Conservation (phyloP, 2,888 invertebrate species). For the Andrena chrysosceles region DNA sequence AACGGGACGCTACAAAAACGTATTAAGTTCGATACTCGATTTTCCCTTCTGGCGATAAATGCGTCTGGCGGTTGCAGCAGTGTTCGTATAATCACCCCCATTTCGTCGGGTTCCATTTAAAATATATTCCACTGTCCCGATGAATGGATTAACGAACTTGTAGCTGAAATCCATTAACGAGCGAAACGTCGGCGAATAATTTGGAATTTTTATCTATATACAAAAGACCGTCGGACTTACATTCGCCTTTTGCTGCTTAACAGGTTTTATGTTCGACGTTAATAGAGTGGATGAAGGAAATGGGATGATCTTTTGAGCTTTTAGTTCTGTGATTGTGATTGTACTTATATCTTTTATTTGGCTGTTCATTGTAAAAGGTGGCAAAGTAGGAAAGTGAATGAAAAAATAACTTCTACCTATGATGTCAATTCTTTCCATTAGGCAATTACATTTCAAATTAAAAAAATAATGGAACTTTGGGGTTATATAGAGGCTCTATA, state of each 20-base stretch:
- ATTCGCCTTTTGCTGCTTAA: not conserved
- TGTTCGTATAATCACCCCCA: slow-evolving; percentile 3
- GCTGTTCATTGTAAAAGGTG: no score
- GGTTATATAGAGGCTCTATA: no score
- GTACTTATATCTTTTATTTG: no score
- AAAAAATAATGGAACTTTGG: no score
- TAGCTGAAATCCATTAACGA: not conserved
- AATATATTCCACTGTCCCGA: slow-evolving; percentile 29
- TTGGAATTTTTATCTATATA: not conserved
- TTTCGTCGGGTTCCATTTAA: slow-evolving; percentile 34
- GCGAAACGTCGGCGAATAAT: not conserved
- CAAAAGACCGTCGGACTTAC: not conserved
- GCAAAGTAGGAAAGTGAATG: no score
- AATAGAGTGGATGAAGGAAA: no score
- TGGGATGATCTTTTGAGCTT: no score
- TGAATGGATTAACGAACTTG: slow-evolving; percentile 15
- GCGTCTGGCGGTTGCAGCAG: slow-evolving; percentile 6
- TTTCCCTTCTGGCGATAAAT: slow-evolving; percentile 17
- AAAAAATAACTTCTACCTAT: no score
- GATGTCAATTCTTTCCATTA: no score
- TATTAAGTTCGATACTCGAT: slow-evolving; percentile 22
- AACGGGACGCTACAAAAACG: slow-evolving; percentile 26
- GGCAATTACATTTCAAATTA: no score
- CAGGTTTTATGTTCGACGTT: no score
- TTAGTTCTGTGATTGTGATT: no score